Conservation (phyloP, 2,797 vertebrate genomes). For the Lophotriccus pileatus region DNA sequence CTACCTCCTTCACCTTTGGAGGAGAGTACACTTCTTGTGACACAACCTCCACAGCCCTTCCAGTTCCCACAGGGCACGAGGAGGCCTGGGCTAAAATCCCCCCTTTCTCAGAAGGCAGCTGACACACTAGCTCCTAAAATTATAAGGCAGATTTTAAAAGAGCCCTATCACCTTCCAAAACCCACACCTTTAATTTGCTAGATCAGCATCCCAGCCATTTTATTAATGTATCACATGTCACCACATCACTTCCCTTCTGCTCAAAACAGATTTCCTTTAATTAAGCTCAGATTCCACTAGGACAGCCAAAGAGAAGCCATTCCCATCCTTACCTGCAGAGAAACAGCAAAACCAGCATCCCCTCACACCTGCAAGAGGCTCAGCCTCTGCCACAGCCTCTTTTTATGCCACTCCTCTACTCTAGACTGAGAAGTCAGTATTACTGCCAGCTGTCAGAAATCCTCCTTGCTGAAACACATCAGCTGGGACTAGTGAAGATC, state of each 20-base stretch:
- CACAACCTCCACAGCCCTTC: not conserved
- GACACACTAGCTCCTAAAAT: rapidly evolving
- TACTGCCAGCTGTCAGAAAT: not conserved
- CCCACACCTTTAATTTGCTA: rapidly evolving
- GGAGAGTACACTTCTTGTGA: rapidly evolving
- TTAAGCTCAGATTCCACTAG: not conserved
- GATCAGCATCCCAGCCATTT: rapidly evolving
- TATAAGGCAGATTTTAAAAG: rapidly evolving
- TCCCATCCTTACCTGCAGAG: not conserved
- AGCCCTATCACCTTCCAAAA: not conserved
- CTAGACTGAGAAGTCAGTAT: not conserved
- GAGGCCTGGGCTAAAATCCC: rapidly evolving
- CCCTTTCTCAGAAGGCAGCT: not conserved
- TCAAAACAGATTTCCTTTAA: rapidly evolving
- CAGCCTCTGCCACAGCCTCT: rapidly evolving
- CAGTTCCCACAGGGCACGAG: not conserved
- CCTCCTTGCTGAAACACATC: not conserved
- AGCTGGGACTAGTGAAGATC: not conserved
- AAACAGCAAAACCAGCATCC: rapidly evolving
- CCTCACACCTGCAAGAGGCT: rapidly evolving
- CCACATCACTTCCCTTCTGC: not conserved
- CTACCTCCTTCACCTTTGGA: not conserved
- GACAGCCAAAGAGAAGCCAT: rapidly evolving
- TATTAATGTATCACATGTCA: rapidly evolving
- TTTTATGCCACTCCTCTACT: not conserved